Base-by-base conservation (phyloP, 2,888 invertebrate species). In the Philereme transversata region DNA sequence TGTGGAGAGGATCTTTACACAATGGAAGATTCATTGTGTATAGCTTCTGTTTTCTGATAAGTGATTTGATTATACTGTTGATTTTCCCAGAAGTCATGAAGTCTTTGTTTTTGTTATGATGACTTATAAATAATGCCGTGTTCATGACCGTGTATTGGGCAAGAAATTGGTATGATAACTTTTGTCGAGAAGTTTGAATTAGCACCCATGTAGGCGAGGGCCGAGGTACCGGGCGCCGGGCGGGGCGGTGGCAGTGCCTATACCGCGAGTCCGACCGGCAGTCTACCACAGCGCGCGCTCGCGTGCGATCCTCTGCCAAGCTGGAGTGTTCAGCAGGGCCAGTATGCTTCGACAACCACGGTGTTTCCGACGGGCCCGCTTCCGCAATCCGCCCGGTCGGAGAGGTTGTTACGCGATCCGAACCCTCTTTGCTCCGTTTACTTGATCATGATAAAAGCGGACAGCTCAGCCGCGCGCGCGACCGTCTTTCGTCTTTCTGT, bases 281-380 rank as follows among this genome's bases (percentile, higher is more conserved):
- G 91, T 90, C 79, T 83, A 79, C 73, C 70, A 81, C 83, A 79
- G 80, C 72, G 81, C 91, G 90, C 88, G 88, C 82, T 82, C 86
- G 90, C 83, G 90, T 79, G 87, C 88, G 86, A 82, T 85, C 78
- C 86, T 81, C 81, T 83, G 70, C 73, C 84, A 91, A 89, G 74
- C 92, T 91, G 92, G 92, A 91, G 86, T 86, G 84, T 77, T 88
- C 92, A 83, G 84, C 84, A 79, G 90, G 86, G 79, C 90, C 91
- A 83, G 82, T 88, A 90, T 91, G 92, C 78, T 83, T 93, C 88
- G 93, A 92, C 84, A 91, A 84, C 78, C 84, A 91, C 77, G 87
- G 85, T 77, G 88, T 85, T 72, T 83, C 90, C 83, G 89, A 87
- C 62, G 84, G 85, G 62, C 76, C 82, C 62, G 68, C 79, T 68